Base-by-base conservation (phyloP, 2,113 vertebrate species). In the Thymallus thymallus region DNA sequence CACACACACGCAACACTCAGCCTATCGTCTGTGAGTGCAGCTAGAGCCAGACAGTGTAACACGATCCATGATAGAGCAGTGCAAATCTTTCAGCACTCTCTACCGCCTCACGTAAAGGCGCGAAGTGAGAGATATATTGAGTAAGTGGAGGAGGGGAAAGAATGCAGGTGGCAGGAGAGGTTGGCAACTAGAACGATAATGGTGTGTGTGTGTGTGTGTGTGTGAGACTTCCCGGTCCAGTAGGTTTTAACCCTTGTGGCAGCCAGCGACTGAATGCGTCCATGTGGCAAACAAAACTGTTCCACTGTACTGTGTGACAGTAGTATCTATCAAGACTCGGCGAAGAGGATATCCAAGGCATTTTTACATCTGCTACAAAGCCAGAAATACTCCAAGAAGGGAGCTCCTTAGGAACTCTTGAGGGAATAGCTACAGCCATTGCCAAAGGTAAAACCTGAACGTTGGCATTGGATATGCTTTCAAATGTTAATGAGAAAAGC, bases 1-100 rank as follows among this genome's bases (percentile, higher is more conserved):
- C 69, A 71, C 48, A 58, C 68, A 70, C 51, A 56, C 69, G 51
- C 68, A 58, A 24, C 79, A 85, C 92, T 92, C 94, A 95, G 95
- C 94, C 94, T 95, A 96, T 95, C 92, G 91, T 88, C 91, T 92
- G 91, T 90, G 93, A 91, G 88, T 87, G 93, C 90, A 77, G 89
- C 83, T 82, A 79, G 92, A 93, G 93, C 93, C 94, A 88, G 94
- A 91, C 93, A 91, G 90, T 88, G 94, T 92, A 95, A 95, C 92
- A 88, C 84, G 94, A 95, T 92, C 89, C 93, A 88, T 90, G 91
- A 90, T 91, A 90, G 94, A 94, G 93, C 89, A 80, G 73, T 91
- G 93, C 92, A 91, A 92, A 89, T 94, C 89, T 91, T 73, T 91
- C 82, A 65, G 87, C 86, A 89, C 92, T 82, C 82, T 90, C 90